Conservation (phyloP, 1,140 invertebrate species). For the Tetraneura akinire region DNA sequence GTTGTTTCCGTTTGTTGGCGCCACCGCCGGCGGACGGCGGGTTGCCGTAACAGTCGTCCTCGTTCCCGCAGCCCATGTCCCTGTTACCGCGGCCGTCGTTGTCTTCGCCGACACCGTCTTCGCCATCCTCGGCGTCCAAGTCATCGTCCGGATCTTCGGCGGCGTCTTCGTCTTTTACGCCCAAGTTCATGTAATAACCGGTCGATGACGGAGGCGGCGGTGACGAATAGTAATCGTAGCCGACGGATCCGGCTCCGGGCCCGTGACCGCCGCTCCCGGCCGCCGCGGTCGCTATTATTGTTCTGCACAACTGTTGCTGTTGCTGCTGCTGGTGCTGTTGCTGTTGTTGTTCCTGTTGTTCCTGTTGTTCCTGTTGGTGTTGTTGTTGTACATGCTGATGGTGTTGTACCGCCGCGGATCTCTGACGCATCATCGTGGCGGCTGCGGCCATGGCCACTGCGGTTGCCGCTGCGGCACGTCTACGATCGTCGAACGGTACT, state of each 20-base stretch:
- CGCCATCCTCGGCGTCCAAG: neutral
- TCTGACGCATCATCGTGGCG: conserved; percentile 12
- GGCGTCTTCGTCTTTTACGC: neutral
- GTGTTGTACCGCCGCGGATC: neutral
- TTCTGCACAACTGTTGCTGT: conserved; percentile 5
- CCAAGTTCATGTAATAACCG: neutral
- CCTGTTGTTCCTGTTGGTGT: neutral
- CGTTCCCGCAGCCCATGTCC: conserved; percentile 51
- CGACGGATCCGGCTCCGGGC: neutral
- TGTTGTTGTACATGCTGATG: neutral
- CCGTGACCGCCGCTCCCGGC: neutral
- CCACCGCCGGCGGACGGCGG: conserved; percentile 62
- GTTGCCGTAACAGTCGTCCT: conserved; percentile 69
- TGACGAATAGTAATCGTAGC: conserved; percentile 34
- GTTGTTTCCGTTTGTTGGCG: conserved; percentile 85
- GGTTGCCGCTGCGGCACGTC: conserved; percentile 1
- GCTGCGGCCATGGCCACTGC: conserved; percentile 35
- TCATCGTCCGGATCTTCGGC: neutral
- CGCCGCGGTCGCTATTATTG: neutral
- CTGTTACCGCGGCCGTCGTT: neutral
- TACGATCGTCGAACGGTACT: neutral
- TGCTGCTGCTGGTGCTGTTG: neutral
- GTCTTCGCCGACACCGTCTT: neutral
- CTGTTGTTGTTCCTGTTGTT: neutral
- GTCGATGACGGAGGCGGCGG: neutral